phyloP scores from a whole-genome alignment of 2,888 invertebrate species.

The Escarpia spicata region DNA sequence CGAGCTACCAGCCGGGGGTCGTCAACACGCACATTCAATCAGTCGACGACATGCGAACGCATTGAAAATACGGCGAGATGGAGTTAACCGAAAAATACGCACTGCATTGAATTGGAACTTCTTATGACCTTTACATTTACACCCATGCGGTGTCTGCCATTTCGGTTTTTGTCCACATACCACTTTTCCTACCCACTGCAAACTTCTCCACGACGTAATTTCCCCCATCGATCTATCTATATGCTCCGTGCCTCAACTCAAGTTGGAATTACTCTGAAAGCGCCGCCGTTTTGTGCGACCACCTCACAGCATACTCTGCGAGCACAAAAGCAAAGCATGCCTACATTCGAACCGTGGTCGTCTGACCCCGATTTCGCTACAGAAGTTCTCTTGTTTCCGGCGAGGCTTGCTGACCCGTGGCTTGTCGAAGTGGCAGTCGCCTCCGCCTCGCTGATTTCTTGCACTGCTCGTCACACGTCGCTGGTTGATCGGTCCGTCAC shows the following conservation, averaged over 20 bases:
- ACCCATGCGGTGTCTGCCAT: not conserved
- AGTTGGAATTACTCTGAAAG: not conserved
- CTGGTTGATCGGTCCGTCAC: not conserved
- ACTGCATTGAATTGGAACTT: not conserved
- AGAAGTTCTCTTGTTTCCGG: not conserved
- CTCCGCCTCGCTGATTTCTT: not conserved
- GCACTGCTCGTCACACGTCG: not conserved
- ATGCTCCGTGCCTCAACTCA: not conserved
- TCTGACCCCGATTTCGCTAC: not conserved
- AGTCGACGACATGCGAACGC: not conserved
- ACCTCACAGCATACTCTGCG: not conserved
- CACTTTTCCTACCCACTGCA: not conserved
- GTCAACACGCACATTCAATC: not conserved
- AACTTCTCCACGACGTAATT: not conserved
- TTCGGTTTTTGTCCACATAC: not conserved
- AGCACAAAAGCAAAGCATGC: not conserved
- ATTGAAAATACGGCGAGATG: not conserved
- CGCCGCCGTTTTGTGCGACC: not conserved
- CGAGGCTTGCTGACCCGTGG: not conserved
- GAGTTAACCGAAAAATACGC: conserved; percentile 8
- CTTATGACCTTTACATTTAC: not conserved
- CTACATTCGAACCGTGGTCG: not conserved
- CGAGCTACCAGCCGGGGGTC: not conserved
- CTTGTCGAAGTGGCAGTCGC: not conserved
- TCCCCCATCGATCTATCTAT: not conserved